Percentiles rank a stretch among this genome's conserved stretches.
phyloP scores from a whole-genome alignment of 2,113 vertebrate species.

The Paraplagusia blochii region DNA sequence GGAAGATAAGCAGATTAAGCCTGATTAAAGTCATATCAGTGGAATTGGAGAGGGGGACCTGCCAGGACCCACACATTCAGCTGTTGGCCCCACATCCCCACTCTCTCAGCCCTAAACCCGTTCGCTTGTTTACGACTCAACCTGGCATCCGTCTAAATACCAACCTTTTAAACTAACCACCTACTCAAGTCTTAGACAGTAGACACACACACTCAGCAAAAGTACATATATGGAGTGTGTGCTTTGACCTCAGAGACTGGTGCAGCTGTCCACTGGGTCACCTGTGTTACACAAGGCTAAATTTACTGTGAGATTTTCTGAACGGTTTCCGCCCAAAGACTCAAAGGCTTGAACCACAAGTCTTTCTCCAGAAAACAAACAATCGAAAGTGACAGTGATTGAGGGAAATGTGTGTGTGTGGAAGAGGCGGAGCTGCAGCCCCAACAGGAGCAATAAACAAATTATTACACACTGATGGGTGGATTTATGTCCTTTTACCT shows the following conservation, averaged over 20 bases:
- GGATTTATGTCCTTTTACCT: constrained; percentile 51
- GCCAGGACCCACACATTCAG: constrained; percentile 71
- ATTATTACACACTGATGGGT: constrained; percentile 73
- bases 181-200: constrained; percentile 51
- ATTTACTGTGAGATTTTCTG: constrained; percentile 49
- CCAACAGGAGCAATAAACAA: constrained; percentile 80
- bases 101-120: constrained; percentile 49
- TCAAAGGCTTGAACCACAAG: too few species aligned
- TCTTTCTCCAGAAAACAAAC: constrained; percentile 4
- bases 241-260: constrained; percentile 55
- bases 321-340: constrained; percentile 49
- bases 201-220: constrained; percentile 13
- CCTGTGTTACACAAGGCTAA: constrained; percentile 41
- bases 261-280: constrained; percentile 46
- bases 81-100: constrained; percentile 41
- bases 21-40: constrained; percentile 83
- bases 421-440: constrained; percentile 45
- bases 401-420: constrained; percentile 12
- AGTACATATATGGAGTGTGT: constrained; percentile 13
- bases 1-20: constrained; percentile 81
- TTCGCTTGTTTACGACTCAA: constrained; percentile 67
- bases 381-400: constrained; percentile 14
- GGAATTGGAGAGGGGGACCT: constrained; percentile 76
- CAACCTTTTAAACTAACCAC: constrained; percentile 66
- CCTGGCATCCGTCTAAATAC: constrained; percentile 73